Conservation (phyloP, 2,888 invertebrate species). For the Dorcus parallelipipedus region DNA sequence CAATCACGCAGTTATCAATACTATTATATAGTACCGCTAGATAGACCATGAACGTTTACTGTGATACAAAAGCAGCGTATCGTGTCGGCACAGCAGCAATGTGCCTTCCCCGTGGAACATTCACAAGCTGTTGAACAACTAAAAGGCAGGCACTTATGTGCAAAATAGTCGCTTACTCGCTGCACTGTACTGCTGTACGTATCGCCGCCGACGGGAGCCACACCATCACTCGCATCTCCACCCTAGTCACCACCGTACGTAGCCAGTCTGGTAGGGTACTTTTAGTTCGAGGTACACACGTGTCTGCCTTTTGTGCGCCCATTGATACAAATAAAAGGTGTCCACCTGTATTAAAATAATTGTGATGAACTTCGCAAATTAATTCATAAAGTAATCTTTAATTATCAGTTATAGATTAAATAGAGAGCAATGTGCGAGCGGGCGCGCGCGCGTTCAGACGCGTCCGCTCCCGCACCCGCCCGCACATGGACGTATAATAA, state of each 20-base stretch:
- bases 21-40: constrained; percentile 33
- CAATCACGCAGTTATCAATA: constrained; percentile 28
- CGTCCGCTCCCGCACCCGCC: constrained; percentile 1
- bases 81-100: constrained; percentile 46
- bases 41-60: constrained; percentile 45
- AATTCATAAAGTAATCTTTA: constrained; percentile 45
- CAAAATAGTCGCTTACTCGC: constrained; percentile 28
- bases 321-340: constrained; percentile 49
- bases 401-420: constrained; percentile 48
- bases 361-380: constrained; percentile 51
- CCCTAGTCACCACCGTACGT: constrained; percentile 25
- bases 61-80: constrained; percentile 48
- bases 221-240: constrained; percentile 24
- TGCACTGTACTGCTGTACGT: constrained; percentile 22
- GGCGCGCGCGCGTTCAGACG: too few species aligned
- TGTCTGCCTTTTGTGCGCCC: constrained; percentile 51
- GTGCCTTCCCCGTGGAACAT: constrained; percentile 49
- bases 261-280: constrained; percentile 21
- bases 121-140: constrained; percentile 47
- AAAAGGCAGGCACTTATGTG: constrained; percentile 50
- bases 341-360: constrained; percentile 49
- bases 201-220: constrained; percentile 21
- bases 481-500: constrained; percentile 23
- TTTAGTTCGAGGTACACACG: constrained; percentile 42
- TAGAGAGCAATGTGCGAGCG: constrained; percentile 25